Percentiles rank a stretch among this genome's conserved stretches.
Evolutionary conservation across 2,113 vertebrate genomes (phyloP).

Genomic region (Malurus melanocephalus): DNA sequence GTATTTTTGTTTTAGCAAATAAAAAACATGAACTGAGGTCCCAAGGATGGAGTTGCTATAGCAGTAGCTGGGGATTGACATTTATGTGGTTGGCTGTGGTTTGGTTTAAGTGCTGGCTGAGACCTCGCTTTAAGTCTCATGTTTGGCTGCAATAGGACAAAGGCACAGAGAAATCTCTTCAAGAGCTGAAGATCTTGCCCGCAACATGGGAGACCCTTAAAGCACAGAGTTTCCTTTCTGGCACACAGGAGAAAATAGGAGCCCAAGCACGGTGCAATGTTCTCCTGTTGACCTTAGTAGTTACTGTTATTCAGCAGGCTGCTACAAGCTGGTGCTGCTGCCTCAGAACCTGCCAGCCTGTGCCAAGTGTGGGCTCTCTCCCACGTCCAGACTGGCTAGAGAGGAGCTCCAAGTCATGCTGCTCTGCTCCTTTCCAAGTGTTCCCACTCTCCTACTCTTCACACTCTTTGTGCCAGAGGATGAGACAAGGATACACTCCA

Average conservation of each 20-base stretch:
- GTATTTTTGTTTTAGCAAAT: neutral
- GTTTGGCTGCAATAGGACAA: neutral
- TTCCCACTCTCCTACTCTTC: neutral
- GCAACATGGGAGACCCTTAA: neutral
- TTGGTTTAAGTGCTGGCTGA: neutral
- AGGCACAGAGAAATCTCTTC: neutral
- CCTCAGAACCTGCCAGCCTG: neutral
- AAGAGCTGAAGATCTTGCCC: neutral
- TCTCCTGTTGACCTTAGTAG: neutral
- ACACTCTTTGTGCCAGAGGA: neutral
- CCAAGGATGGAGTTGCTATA: neutral
- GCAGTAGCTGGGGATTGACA: neutral
- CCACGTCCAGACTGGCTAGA: neutral
- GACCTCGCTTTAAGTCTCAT: neutral
- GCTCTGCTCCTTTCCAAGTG: neutral
- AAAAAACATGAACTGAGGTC: neutral
- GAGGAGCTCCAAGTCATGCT: neutral
- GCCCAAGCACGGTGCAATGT: fast-evolving
- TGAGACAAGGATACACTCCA: neutral
- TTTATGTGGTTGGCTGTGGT: neutral
- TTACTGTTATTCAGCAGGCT: neutral
- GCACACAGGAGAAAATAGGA: neutral
- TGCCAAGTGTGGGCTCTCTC: neutral
- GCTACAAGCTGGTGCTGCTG: neutral
- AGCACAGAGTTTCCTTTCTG: neutral